Conservation (phyloP, 2,888 invertebrate genomes). For the Luffia ferchaultella region DNA sequence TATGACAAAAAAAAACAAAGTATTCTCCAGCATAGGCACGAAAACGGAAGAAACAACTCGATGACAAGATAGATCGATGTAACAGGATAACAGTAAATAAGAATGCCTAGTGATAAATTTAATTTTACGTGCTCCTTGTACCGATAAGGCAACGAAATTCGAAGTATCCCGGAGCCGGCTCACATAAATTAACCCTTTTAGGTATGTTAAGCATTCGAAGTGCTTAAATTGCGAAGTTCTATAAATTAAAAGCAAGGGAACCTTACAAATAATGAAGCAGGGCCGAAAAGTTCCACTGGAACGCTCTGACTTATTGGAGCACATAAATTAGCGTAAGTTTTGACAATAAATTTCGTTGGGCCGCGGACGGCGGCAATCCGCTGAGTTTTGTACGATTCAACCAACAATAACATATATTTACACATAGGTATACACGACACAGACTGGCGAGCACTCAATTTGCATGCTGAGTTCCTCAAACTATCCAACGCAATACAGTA, state of each 20-base stretch:
- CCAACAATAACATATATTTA: too few relatives aligned
- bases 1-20: too few relatives aligned
- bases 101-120: neutral
- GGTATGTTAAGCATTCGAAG: conserved; percentile 26
- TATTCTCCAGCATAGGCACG: too few relatives aligned
- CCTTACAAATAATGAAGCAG: conserved; percentile 47
- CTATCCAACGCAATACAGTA: too few relatives aligned
- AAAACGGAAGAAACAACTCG: too few relatives aligned
- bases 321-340: conserved; percentile 56
- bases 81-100: neutral
- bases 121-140: neutral
- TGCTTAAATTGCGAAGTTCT: conserved; percentile 40
- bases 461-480: too few relatives aligned
- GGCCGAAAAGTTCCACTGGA: conserved; percentile 33
- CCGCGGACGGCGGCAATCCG: conserved; percentile 19
- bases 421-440: too few relatives aligned
- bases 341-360: conserved; percentile 39
- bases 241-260: conserved; percentile 52
- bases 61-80: conserved; percentile 1
- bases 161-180: neutral
- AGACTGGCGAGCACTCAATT: too few relatives aligned
- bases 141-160: neutral
- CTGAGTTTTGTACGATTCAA: too few relatives aligned
- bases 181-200: conserved; percentile 33
- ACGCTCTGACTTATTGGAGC: conserved; percentile 49